These are phyloP conservation scores for Microplitis demolitor DNA, from an alignment of 1,140 invertebrate genomes.

Conservation along the genomic window DNA sequence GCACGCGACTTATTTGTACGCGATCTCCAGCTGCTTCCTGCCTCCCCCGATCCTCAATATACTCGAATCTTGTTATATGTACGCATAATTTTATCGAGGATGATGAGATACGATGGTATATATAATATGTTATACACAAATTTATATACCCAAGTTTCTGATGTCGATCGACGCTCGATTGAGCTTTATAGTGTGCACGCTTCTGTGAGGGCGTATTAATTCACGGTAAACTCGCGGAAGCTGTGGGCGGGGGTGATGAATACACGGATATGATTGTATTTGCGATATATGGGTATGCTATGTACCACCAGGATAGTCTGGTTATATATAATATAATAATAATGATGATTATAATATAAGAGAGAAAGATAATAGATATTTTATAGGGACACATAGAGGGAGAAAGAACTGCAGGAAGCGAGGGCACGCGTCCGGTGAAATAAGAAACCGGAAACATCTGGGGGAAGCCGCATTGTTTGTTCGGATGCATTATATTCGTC, in stretches of 20 bases:
- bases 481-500: slow-evolving; percentile 43
- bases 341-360: background rate
- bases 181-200: no score
- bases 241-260: slow-evolving; percentile 8
- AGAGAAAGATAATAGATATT: slow-evolving; percentile 26
- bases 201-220: background rate
- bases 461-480: slow-evolving; percentile 59
- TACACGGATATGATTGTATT: background rate
- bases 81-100: slow-evolving; percentile 21
- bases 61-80: slow-evolving; percentile 11
- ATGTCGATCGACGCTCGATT: slow-evolving; percentile 9
- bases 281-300: background rate
- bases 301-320: no score
- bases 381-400: no score
- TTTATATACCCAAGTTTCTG: slow-evolving; percentile 23
- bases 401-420: slow-evolving; percentile 30
- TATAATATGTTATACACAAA: background rate
- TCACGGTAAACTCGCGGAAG: slow-evolving; percentile 22
- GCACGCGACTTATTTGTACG: slow-evolving; percentile 29
- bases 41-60: slow-evolving; percentile 24
- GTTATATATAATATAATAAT: no score
- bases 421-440: slow-evolving; percentile 56
- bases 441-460: slow-evolving; percentile 62
- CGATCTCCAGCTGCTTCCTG: slow-evolving; percentile 45
- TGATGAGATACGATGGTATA: background rate